A percentile compares a stretch with the other conserved stretches of the same genome.
Evolutionary conservation across 2,113 vertebrate species (phyloP).

Genomic region (Hyaena hyaena): DNA sequence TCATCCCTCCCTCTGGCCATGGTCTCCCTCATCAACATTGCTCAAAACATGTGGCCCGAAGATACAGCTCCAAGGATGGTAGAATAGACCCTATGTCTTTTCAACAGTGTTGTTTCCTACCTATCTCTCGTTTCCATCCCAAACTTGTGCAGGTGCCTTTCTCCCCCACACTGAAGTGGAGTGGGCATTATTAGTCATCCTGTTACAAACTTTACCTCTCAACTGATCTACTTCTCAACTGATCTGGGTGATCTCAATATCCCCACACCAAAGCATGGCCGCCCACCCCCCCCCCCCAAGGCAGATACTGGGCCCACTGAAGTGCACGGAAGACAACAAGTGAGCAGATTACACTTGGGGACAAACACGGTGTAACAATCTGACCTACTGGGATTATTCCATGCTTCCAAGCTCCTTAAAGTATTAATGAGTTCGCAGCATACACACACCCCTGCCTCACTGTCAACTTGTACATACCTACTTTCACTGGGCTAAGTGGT

Average conservation of each 20-base stretch:
- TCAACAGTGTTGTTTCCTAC: not conserved
- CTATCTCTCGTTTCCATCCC: not conserved
- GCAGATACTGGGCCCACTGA: not conserved
- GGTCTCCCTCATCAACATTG: not conserved
- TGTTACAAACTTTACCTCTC: not conserved
- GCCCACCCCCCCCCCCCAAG: not conserved
- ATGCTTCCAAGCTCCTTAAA: not conserved
- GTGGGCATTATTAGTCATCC: not conserved
- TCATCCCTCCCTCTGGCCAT: not conserved
- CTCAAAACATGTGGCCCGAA: not conserved
- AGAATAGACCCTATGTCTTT: not conserved
- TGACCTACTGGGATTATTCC: fast-evolving
- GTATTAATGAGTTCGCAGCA: not conserved
- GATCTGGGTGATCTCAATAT: not conserved
- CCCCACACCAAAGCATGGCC: not conserved
- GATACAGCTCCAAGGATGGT: not conserved
- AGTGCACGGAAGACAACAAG: not conserved
- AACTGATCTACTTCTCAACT: not conserved
- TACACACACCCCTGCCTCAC: too few relatives aligned
- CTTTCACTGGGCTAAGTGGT: not conserved
- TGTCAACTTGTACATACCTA: not conserved
- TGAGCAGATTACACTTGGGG: fast-evolving
- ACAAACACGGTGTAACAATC: fast-evolving
- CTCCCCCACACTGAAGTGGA: not conserved
- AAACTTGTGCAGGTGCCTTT: too few relatives aligned